Conservation (phyloP, 2,888 invertebrate species). For the Crematogaster levior region DNA sequence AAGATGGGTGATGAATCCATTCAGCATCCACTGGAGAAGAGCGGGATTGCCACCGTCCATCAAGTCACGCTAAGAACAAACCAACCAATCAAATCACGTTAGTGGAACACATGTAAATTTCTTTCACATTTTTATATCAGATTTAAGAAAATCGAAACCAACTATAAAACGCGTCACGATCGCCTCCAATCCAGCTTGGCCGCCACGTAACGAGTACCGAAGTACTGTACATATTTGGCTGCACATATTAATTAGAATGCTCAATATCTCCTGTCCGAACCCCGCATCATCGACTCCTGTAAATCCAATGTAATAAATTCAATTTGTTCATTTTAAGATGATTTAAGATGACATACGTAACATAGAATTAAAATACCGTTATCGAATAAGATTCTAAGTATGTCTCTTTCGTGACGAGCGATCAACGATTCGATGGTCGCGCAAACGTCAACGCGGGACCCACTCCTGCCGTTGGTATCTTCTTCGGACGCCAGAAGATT, state of each 20-base stretch:
- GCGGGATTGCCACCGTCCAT: slow-evolving; percentile 52
- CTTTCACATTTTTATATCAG: not conserved
- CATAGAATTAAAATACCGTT: slow-evolving; percentile 54
- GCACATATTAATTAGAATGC: slow-evolving; percentile 68
- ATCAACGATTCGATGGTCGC: slow-evolving; percentile 75
- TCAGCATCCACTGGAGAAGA: slow-evolving; percentile 81
- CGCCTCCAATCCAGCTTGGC: slow-evolving; percentile 84
- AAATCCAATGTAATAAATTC: slow-evolving; percentile 1
- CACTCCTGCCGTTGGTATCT: slow-evolving; percentile 50
- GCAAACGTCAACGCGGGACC: slow-evolving; percentile 68
- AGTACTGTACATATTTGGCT: slow-evolving; percentile 74
- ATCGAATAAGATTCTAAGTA: slow-evolving; percentile 70
- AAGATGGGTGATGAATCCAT: slow-evolving; percentile 68
- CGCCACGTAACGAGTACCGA: slow-evolving; percentile 79
- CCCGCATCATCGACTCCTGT: slow-evolving; percentile 70
- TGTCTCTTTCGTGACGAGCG: slow-evolving; percentile 62
- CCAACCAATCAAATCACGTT: slow-evolving; percentile 1
- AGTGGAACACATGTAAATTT: not conserved
- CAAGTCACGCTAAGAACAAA: slow-evolving; percentile 61
- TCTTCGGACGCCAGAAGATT: slow-evolving; percentile 66
- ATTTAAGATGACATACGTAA: too few species aligned
- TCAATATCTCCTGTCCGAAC: slow-evolving; percentile 70
- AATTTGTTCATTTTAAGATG: not conserved
- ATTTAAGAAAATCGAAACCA: slow-evolving; percentile 64
- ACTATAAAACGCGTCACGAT: slow-evolving; percentile 84